These are phyloP conservation scores for Mycetomoellerius zeteki DNA, from an alignment of 1,140 invertebrate species.

Conservation along the genomic window DNA sequence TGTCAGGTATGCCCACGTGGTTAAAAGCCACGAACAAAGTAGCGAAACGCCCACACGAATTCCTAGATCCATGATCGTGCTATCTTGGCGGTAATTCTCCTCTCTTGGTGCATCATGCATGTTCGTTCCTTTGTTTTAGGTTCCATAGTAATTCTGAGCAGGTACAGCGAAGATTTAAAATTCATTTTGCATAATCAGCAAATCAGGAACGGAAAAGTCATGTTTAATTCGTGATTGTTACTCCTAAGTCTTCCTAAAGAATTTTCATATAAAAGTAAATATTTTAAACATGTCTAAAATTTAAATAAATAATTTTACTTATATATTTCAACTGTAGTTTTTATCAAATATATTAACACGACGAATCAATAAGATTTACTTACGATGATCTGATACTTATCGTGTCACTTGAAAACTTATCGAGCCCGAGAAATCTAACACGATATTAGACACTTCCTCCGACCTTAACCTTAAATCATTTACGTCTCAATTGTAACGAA, in stretches of 20 bases:
- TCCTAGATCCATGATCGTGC: slow-evolving; percentile 75
- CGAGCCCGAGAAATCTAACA: slow-evolving; percentile 26
- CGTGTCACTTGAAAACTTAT: neutral
- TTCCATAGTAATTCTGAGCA: neutral
- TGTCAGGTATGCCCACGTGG: slow-evolving; percentile 24
- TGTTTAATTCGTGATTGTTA: neutral
- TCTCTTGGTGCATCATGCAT: neutral
- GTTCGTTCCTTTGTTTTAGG: slow-evolving; percentile 35
- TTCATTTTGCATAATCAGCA: neutral
- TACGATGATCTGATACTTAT: neutral
- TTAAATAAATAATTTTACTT: slow-evolving; percentile 7
- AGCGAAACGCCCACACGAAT: slow-evolving; percentile 79
- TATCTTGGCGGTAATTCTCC: slow-evolving; percentile 13
- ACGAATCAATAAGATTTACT: neutral
- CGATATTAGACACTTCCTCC: slow-evolving; percentile 52
- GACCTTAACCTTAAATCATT: slow-evolving; percentile 58
- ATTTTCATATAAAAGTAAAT: neutral
- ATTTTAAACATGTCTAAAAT: neutral
- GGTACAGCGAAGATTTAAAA: neutral
- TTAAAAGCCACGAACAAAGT: slow-evolving; percentile 65
- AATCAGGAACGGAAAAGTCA: neutral
- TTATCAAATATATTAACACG: neutral
- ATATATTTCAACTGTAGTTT: neutral
- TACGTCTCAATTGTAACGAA: slow-evolving; percentile 43
- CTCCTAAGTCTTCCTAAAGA: neutral